Evolutionary conservation across 1,140 invertebrate species (phyloP).

Genomic region (Leptinotarsa undecemlineata): DNA sequence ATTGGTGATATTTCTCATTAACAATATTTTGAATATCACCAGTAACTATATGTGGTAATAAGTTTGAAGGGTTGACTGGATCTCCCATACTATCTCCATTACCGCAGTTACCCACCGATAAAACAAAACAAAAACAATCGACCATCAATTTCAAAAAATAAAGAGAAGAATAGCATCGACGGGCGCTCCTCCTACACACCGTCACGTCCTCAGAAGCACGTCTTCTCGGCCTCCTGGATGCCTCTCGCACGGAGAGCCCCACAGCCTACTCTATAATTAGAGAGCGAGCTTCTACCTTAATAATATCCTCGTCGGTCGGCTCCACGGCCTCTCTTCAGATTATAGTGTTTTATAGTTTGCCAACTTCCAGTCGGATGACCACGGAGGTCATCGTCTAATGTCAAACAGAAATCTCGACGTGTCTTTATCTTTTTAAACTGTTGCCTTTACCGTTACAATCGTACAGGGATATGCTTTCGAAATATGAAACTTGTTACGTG

Average conservation of each 20-base stretch:
- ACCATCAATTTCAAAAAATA: conserved; percentile 1
- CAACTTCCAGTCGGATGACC: conserved; percentile 33
- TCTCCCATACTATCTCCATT: not conserved
- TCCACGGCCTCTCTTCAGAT: conserved; percentile 20
- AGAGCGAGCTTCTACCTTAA: conserved; percentile 42
- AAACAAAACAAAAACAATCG: conserved; percentile 9
- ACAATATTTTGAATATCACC: too few relatives aligned
- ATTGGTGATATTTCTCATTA: too few relatives aligned
- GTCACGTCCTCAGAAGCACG: conserved; percentile 43
- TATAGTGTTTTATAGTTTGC: conserved; percentile 38
- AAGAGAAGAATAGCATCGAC: conserved; percentile 9
- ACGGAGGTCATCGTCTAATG: conserved; percentile 19
- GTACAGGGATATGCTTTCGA: not conserved
- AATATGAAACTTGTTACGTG: too few relatives aligned
- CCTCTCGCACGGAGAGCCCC: not conserved
- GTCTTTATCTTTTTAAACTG: conserved; percentile 2
- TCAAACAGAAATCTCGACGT: conserved; percentile 17
- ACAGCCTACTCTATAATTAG: conserved; percentile 40
- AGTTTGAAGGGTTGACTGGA: too few relatives aligned
- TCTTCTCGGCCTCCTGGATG: conserved; percentile 38
- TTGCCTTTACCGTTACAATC: not conserved
- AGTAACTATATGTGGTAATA: too few relatives aligned
- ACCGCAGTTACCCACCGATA: conserved; percentile 1
- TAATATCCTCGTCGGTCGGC: conserved; percentile 31
- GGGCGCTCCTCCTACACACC: conserved; percentile 38